These are phyloP conservation scores for Perithous albicinctus DNA, from an alignment of 2,888 invertebrate species.

Conservation along the genomic window DNA sequence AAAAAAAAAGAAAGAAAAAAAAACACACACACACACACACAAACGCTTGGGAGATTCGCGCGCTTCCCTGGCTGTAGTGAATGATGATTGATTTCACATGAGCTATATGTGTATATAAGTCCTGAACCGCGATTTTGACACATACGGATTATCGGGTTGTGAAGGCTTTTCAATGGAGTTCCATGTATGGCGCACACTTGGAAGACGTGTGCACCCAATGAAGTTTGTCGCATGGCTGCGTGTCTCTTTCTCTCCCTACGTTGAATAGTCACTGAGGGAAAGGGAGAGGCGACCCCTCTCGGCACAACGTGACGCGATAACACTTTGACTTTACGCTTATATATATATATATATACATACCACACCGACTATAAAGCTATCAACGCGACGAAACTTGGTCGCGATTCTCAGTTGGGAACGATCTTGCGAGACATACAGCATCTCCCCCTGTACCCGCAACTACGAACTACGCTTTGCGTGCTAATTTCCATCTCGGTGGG, in stretches of 20 bases:
- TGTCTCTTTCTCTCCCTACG: not conserved
- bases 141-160: conserved; percentile 8
- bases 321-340: conserved; percentile 51
- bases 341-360: too few species aligned
- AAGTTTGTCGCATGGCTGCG: conserved; percentile 46
- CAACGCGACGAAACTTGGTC: conserved; percentile 57
- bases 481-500: conserved; percentile 47
- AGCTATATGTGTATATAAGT: not conserved
- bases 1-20: too few species aligned
- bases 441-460: not conserved
- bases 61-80: not conserved
- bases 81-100: conserved; percentile 35
- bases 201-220: conserved; percentile 7
- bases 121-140: not conserved
- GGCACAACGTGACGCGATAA: conserved; percentile 39
- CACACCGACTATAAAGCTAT: conserved; percentile 56
- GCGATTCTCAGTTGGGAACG: conserved; percentile 15
- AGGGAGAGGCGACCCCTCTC: too few species aligned
- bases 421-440: conserved; percentile 21
- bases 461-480: conserved; percentile 7
- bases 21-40: too few species aligned
- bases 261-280: conserved; percentile 39
- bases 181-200: not conserved
- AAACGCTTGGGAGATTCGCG: not conserved
- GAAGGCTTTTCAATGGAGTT: conserved; percentile 10